Evolutionary conservation across 2,113 vertebrate species (phyloP), one percentile per base, ranked within the genome.

Genomic region (Oryzias javanicus): DNA sequence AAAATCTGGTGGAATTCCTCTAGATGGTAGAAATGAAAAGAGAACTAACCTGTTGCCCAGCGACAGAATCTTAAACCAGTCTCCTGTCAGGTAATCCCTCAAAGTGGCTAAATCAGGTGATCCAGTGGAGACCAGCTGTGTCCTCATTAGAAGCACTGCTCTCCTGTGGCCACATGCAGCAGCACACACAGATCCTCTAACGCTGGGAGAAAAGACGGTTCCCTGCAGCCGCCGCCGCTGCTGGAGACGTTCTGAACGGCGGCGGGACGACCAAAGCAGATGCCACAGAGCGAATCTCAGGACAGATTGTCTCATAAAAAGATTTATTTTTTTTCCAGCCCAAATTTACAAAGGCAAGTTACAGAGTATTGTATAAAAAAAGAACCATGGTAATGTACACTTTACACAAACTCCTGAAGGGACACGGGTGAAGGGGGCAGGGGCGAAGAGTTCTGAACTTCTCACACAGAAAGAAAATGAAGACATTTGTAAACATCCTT

Each of bases 261-360:
- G n/a, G 22, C 12, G 18, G 18, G 2, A 5, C 52, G 12, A 40
- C 19, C 5, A 40, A n/a, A 19, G 7, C 51, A 19, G 6, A 49
- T 71, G 61, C 54, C 77, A 86, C 18, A 62, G 62, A 78, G 47
- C 77, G 82, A 55, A 55, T 80, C 66, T 19, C 65, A 76, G 86
- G 84, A 90, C 90, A 90, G 82, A 95, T 94, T 94, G 94, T 97
- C 96, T 96, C 94, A 96, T 97, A 95, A 96, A 96, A 98, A 96
- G 94, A 97, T 96, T 96, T 97, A 96, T 95, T 89, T 89, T 90
- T 94, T 92, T 95, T 94, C 92, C 93, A 93, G 94, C 95, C 95
- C 91, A 88, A 95, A 94, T 94, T 94, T 94, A 95, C 94, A 95
- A 92, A 94, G 94, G 94, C 93, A 94, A 94, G 94, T 93, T 93